phyloP scores from a whole-genome alignment of 2,888 invertebrate genomes.

The Limnephilus lunatus region DNA sequence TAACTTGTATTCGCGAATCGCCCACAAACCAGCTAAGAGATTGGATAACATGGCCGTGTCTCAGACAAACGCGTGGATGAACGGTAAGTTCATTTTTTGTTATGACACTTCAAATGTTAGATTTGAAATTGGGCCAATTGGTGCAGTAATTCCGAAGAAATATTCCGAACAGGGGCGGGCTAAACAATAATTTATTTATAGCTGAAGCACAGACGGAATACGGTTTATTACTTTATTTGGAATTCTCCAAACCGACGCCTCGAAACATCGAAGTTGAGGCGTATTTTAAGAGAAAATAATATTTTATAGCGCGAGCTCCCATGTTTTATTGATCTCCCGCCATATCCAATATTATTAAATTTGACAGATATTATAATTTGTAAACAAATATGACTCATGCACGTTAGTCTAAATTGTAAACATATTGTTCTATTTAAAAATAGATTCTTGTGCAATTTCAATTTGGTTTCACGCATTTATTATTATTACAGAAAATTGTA shows the following conservation, averaged over 20 bases:
- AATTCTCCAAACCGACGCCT: background rate
- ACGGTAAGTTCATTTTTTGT: slow-evolving; percentile 80
- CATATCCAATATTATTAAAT: background rate
- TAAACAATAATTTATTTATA: slow-evolving; percentile 51
- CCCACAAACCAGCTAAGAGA: slow-evolving; percentile 85
- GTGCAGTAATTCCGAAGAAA: slow-evolving; percentile 26
- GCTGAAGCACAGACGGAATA: background rate
- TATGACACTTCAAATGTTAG: slow-evolving; percentile 27
- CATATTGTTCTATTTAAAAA: background rate
- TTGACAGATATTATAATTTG: slow-evolving; percentile 31
- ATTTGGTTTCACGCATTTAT: background rate
- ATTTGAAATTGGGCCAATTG: slow-evolving; percentile 36
- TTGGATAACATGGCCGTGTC: slow-evolving; percentile 87
- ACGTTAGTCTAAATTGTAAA: slow-evolving; percentile 3
- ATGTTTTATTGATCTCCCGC: slow-evolving; percentile 35
- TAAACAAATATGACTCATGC: slow-evolving; percentile 37
- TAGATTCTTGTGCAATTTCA: background rate
- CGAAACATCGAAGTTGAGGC: background rate
- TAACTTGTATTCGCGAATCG: slow-evolving; percentile 86
- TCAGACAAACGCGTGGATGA: slow-evolving; percentile 91
- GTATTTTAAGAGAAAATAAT: slow-evolving; percentile 4
- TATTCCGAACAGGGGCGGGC: slow-evolving; percentile 10
- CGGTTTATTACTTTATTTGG: slow-evolving; percentile 4
- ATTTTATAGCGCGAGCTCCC: background rate
- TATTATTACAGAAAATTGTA: background rate